Evolutionary conservation across 2,113 vertebrate genomes (phyloP), one percentile per base, ranked within the genome.

Genomic region (Sylvietta virens): DNA sequence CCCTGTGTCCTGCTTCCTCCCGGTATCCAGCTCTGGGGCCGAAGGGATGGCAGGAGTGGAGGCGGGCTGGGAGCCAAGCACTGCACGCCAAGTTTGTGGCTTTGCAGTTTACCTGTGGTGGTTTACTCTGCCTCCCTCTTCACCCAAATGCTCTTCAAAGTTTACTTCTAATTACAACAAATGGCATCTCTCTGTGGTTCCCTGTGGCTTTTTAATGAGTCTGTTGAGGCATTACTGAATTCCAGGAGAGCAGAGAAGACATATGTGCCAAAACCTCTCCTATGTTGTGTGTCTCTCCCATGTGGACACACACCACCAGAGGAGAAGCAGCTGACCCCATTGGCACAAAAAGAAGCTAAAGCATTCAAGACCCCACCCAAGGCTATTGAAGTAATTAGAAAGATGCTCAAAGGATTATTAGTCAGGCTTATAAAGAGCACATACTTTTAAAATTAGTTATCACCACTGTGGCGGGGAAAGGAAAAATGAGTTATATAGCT

Each of bases 381-480:
- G 28, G 24, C 15, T 30, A 56, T 14, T 93, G 74, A 53, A 91
- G 20, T 23, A 47, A 85, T 84, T 72, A 95, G 40, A 47, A 86
- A 56, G 28, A 91, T 5, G 3, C 77, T 79, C 70, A 57, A 13
- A 2, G 7, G 14, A 33, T 9, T 73, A 17, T 89, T 84, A 50
- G 44, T 87, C 65, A 92, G 30, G 7, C 50, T 87, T 10, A 39
- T 60, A 79, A 81, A 11, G 28, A 72, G 58, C 45, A 77, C 83
- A 95, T 95, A 72, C 27, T 89, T 90, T 91, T 80, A 73, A 92
- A 90, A 78, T 94, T 83, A 83, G 39, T 73, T 77, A 20, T 88
- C 76, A 70, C 18, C 35, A 30, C 27, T 28, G 2, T 33, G 47
- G 45, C 71, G 56, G 20, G 44, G 50, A 86, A 86, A 71, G 39